Evolutionary conservation across 1,140 invertebrate genomes (phyloP).

Genomic region (Grapholita molesta): DNA sequence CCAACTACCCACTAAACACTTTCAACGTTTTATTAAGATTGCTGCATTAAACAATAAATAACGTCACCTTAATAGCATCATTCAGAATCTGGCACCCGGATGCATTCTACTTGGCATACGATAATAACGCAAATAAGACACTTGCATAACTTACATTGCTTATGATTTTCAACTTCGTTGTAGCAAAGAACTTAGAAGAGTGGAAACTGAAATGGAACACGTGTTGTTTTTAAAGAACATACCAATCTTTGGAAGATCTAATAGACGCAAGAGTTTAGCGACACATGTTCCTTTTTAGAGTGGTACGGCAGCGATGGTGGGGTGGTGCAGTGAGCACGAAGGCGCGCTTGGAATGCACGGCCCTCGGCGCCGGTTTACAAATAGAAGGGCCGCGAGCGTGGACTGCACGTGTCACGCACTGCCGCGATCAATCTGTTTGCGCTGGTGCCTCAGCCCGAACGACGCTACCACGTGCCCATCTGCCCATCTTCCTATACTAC

Average conservation of each 20-base stretch:
- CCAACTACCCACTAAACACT: no score
- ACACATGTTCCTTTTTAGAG: slow-evolving; percentile 1
- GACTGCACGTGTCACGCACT: slow-evolving; percentile 71
- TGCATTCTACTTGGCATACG: not conserved
- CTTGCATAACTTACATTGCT: not conserved
- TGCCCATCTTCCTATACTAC: slow-evolving; percentile 37
- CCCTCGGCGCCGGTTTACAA: slow-evolving; percentile 75
- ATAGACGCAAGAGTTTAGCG: not conserved
- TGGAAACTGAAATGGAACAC: not conserved
- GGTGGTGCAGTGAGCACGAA: slow-evolving; percentile 53
- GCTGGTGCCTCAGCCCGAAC: slow-evolving; percentile 48
- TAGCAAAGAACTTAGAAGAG: not conserved
- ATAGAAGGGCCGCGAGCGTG: slow-evolving; percentile 72
- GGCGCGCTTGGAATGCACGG: slow-evolving; percentile 70
- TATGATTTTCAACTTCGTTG: not conserved
- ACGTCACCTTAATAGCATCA: not conserved
- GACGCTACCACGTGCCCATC: slow-evolving; percentile 40
- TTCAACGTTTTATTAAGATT: no score
- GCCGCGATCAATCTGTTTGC: slow-evolving; percentile 68
- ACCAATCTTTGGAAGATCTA: not conserved
- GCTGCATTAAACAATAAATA: no score
- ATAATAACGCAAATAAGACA: not conserved
- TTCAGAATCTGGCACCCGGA: not conserved
- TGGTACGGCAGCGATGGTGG: slow-evolving; percentile 30
- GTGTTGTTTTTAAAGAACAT: not conserved